A percentile compares a stretch with the other conserved stretches of the same genome.
Evolutionary conservation across 2,888 invertebrate species (phyloP).

Genomic region (Drosophila falleni): DNA sequence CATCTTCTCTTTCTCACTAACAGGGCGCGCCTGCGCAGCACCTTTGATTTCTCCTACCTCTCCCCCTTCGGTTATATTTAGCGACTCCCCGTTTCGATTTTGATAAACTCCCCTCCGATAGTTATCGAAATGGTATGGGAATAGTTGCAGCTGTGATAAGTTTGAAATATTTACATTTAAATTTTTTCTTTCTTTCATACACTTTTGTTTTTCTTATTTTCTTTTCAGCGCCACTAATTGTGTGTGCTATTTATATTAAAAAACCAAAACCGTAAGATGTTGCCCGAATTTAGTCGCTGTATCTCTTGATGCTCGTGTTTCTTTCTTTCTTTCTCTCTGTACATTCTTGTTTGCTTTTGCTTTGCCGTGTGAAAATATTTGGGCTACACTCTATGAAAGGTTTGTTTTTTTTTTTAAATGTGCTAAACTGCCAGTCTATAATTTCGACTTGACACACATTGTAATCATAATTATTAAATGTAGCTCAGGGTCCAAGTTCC

Average conservation of each 20-base stretch:
- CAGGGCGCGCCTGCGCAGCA: conserved; percentile 56
- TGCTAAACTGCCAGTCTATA: conserved; percentile 67
- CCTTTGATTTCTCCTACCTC: conserved; percentile 48
- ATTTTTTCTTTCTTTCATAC: conserved; percentile 37
- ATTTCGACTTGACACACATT: conserved; percentile 74
- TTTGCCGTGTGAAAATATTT: conserved; percentile 76
- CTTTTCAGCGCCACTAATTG: conserved; percentile 66
- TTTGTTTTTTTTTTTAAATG: conserved; percentile 54
- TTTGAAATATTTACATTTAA: conserved; percentile 62
- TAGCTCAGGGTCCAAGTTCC: conserved; percentile 45
- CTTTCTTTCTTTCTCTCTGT: conserved; percentile 12
- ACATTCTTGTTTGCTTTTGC: conserved; percentile 42
- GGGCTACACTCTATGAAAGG: conserved; percentile 58
- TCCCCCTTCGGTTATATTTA: conserved; percentile 45
- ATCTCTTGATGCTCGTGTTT: conserved; percentile 32
- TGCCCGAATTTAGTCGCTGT: conserved; percentile 56
- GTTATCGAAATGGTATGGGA: conserved; percentile 18
- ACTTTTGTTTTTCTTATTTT: background rate
- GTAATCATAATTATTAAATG: conserved; percentile 75
- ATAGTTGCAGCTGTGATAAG: conserved; percentile 62
- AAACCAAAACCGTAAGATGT: conserved; percentile 52
- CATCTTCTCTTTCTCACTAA: conserved; percentile 1
- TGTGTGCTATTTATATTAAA: conserved; percentile 74
- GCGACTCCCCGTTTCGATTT: conserved; percentile 32
- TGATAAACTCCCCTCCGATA: conserved; percentile 52